These are phyloP conservation scores for Hippocampus guttulatus DNA, from an alignment of 2,113 vertebrate genomes.

Conservation along the genomic window DNA sequence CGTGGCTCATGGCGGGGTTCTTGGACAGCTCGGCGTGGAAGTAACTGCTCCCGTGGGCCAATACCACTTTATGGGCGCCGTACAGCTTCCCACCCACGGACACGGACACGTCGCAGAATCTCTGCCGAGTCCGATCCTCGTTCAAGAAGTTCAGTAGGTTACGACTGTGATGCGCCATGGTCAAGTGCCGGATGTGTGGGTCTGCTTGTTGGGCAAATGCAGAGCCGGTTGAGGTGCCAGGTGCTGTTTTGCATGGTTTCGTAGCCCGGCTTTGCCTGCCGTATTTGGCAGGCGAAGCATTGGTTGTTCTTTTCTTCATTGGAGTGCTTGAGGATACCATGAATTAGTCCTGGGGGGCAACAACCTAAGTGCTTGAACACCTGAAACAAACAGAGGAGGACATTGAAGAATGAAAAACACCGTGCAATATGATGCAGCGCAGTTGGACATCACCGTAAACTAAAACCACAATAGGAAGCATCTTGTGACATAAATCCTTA, in stretches of 20 bases:
- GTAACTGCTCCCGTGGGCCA: slow-evolving; percentile 95
- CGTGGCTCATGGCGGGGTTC: slow-evolving; percentile 76
- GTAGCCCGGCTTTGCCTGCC: slow-evolving; percentile 20
- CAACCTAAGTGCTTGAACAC: slow-evolving; percentile 6
- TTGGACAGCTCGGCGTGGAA: slow-evolving; percentile 91
- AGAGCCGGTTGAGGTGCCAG: slow-evolving; percentile 1
- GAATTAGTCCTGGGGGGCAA: slow-evolving; percentile 24
- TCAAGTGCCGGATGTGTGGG: slow-evolving; percentile 73
- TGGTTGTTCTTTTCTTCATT: slow-evolving; percentile 62
- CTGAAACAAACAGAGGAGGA: background rate
- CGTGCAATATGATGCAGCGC: background rate
- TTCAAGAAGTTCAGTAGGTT: slow-evolving; percentile 88
- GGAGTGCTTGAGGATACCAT: slow-evolving; percentile 5
- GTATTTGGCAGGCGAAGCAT: slow-evolving; percentile 35
- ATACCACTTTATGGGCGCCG: slow-evolving; percentile 88
- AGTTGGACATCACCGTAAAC: background rate
- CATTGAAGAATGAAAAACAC: background rate
- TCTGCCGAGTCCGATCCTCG: slow-evolving; percentile 79
- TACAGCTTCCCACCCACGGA: slow-evolving; percentile 85
- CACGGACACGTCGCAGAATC: slow-evolving; percentile 89
- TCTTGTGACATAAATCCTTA: no score
- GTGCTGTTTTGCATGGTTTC: slow-evolving; percentile 1
- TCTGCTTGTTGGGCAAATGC: slow-evolving; percentile 9
- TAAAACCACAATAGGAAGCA: background rate
- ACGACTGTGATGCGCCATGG: slow-evolving; percentile 79